phyloP scores from a whole-genome alignment of 2,113 vertebrate genomes.

The Nettapus auritus region DNA sequence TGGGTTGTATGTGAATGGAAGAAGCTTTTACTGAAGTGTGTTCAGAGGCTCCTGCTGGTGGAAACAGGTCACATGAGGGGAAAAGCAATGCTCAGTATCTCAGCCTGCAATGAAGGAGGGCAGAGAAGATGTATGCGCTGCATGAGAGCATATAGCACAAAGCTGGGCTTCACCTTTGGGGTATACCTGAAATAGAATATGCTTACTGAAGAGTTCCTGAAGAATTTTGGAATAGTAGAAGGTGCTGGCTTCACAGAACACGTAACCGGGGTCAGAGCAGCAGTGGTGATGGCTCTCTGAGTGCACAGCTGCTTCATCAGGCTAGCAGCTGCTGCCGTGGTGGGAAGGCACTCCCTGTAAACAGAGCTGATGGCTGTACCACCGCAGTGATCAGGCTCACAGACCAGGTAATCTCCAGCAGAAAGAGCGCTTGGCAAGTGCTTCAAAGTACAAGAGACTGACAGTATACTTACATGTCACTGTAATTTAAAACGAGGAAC shows the following conservation, averaged over 20 bases:
- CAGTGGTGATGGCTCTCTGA: neutral
- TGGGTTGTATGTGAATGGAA: neutral
- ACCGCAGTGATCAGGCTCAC: neutral
- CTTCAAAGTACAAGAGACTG: neutral
- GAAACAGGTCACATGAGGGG: neutral
- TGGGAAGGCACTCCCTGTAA: neutral
- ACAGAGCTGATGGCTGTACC: neutral
- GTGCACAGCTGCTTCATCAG: neutral
- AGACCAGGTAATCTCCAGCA: neutral
- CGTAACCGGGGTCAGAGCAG: neutral
- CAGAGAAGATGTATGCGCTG: neutral
- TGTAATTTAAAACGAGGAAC: neutral
- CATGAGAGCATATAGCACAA: neutral
- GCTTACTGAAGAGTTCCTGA: neutral
- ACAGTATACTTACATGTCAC: neutral
- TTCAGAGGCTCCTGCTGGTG: neutral
- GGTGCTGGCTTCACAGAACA: neutral
- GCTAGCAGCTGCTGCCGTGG: neutral
- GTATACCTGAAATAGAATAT: neutral
- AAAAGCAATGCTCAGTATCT: rapidly evolving
- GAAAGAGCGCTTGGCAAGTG: neutral
- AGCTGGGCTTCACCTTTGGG: neutral
- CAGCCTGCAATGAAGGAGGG: neutral
- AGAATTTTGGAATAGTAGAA: neutral
- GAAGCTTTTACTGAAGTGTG: neutral